A percentile compares a stretch with the other conserved stretches of the same genome.
Conservation (phyloP, 1,140 invertebrate species). For the Metaphire vulgaris region DNA sequence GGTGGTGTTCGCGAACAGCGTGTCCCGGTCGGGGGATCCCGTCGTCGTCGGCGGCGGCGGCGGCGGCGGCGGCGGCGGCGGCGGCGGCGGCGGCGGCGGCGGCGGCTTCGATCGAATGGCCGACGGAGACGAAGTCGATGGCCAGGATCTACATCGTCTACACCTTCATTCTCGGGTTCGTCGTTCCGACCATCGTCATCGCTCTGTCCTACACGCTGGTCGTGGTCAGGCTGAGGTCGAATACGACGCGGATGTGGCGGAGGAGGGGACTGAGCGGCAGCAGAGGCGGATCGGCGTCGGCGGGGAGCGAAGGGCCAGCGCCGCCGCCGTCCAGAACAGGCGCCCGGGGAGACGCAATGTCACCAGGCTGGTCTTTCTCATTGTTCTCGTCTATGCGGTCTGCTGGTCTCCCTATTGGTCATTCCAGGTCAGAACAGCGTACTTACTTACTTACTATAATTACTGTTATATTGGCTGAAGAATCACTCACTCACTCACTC, state of each 20-base stretch:
- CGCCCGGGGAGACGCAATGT: too few species aligned
- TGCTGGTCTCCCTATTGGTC: conserved; percentile 98
- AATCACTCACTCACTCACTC: too few species aligned
- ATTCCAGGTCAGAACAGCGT: conserved; percentile 63
- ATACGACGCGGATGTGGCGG: neutral
- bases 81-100: too few species aligned
- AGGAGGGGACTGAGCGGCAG: neutral
- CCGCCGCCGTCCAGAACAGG: too few species aligned
- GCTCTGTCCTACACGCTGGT: conserved; percentile 91
- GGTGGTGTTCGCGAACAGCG: conserved; percentile 83
- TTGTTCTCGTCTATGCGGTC: conserved; percentile 88
- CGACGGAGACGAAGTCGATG: neutral
- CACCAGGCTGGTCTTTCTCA: conserved; percentile 86
- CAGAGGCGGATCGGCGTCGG: neutral
- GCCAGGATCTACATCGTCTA: conserved; percentile 26
- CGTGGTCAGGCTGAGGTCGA: conserved; percentile 66
- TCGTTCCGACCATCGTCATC: conserved; percentile 82
- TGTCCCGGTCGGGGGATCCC: too few species aligned
- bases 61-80: too few species aligned
- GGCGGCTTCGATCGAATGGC: neutral
- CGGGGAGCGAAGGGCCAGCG: neutral
- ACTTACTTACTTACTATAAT: too few species aligned
- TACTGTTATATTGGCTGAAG: too few species aligned
- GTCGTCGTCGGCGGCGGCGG: too few species aligned
- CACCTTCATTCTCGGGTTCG: conserved; percentile 67